phyloP scores from a whole-genome alignment of 1,140 invertebrate genomes.

The Plectus sambesii region DNA sequence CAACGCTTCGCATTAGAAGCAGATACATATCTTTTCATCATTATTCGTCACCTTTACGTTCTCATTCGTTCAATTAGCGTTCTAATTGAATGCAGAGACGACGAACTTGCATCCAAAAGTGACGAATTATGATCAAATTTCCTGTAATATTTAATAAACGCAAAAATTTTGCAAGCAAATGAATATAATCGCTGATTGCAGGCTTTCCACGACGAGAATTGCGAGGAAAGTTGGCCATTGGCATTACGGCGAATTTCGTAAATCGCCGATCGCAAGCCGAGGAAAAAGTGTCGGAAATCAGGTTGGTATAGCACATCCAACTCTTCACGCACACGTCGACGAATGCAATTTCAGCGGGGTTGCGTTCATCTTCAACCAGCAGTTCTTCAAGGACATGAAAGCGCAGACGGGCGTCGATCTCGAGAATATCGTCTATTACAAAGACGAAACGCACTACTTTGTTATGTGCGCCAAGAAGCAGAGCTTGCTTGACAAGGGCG shows the following conservation, averaged over 20 bases:
- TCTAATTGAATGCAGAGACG: no score
- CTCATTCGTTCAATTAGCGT: slow-evolving; percentile 14
- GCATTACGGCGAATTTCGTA: slow-evolving; percentile 93
- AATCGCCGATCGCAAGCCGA: slow-evolving; percentile 82
- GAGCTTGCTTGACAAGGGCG: slow-evolving; percentile 76
- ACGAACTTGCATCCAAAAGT: no score
- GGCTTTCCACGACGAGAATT: slow-evolving; percentile 88
- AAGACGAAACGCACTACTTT: slow-evolving; percentile 96
- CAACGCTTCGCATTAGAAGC: no score
- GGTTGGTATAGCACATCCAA: no score
- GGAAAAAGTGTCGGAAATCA: slow-evolving; percentile 85
- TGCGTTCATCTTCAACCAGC: slow-evolving; percentile 50
- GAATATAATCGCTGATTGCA: no score
- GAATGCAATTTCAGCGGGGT: slow-evolving; percentile 52
- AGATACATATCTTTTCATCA: no score
- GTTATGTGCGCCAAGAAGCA: slow-evolving; percentile 99
- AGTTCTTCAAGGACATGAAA: slow-evolving; percentile 61
- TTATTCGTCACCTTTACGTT: slow-evolving; percentile 14
- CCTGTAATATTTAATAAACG: no score
- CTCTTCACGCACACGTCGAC: no score
- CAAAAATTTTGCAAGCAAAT: no score
- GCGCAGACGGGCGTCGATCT: slow-evolving; percentile 81
- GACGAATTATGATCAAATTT: no score
- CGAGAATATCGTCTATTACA: slow-evolving; percentile 97
- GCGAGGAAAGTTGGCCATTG: slow-evolving; percentile 84